Evolutionary conservation across 53 echinoderm and acorn worm species (phyloP).

Genomic region (Stichopus horrens): DNA sequence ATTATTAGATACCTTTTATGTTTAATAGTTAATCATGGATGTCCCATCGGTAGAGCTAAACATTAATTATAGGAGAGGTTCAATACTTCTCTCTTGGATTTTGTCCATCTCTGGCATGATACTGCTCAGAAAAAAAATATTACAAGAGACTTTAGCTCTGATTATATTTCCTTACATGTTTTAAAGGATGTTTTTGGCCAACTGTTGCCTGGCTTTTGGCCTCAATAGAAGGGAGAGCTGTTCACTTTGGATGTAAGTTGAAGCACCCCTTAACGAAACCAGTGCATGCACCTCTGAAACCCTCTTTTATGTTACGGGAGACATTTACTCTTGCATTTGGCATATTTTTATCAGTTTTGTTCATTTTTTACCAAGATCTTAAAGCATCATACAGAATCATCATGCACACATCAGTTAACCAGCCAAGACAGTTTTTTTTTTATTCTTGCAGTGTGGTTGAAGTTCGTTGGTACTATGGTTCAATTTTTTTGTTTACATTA

Average conservation of each 20-base stretch:
- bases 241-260: constrained; percentile 45
- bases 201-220: constrained; percentile 47
- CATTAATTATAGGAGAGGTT: too few species aligned
- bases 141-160: not conserved
- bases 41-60: too few species aligned
- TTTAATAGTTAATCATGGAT: too few species aligned
- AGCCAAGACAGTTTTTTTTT: not conserved
- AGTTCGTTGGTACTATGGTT: not conserved
- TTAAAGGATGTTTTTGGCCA: constrained; percentile 51
- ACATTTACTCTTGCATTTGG: not conserved
- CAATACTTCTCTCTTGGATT: too few species aligned
- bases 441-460: not conserved
- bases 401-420: not conserved
- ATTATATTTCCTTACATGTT: constrained; percentile 39
- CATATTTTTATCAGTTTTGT: constrained; percentile 16
- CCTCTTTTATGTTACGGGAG: not conserved
- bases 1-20: too few species aligned
- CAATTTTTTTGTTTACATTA: not conserved
- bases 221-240: constrained; percentile 34
- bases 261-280: not conserved
- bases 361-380: not conserved
- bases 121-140: too few species aligned
- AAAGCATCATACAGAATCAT: not conserved
- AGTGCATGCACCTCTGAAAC: constrained; percentile 12
- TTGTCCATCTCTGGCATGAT: too few species aligned